Percentiles rank a stretch among this genome's conserved stretches.
Evolutionary conservation across 2,797 vertebrate genomes (phyloP).

Genomic region (Emydoidea blandingii): DNA sequence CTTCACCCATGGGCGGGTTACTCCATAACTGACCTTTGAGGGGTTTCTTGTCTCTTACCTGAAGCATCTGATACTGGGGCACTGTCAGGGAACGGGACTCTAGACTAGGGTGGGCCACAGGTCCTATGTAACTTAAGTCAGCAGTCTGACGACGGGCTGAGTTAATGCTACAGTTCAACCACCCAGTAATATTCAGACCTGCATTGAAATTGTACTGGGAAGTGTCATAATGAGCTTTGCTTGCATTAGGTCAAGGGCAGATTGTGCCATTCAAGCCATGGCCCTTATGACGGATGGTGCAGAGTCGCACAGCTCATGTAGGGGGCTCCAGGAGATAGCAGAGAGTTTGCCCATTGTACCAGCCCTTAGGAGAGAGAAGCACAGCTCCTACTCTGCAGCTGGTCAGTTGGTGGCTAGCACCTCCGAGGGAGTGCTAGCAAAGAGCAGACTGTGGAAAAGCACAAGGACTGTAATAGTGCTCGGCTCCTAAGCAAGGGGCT

Average conservation of each 20-base stretch:
- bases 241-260: background rate
- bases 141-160: background rate
- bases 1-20: background rate
- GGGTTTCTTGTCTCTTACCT: background rate
- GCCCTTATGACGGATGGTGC: background rate
- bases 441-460: background rate
- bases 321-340: background rate
- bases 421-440: background rate
- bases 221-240: background rate
- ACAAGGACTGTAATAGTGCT: too few relatives aligned
- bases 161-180: background rate
- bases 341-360: background rate
- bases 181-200: background rate
- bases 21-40: background rate
- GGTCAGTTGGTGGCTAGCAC: background rate
- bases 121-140: background rate
- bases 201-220: background rate
- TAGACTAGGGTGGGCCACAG: background rate
- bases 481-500: background rate
- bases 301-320: background rate
- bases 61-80: background rate
- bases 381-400: background rate
- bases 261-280: background rate
- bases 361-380: background rate
- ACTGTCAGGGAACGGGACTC: background rate